Conservation (phyloP, 2,888 invertebrate genomes). For the Ferrisia virgata region DNA sequence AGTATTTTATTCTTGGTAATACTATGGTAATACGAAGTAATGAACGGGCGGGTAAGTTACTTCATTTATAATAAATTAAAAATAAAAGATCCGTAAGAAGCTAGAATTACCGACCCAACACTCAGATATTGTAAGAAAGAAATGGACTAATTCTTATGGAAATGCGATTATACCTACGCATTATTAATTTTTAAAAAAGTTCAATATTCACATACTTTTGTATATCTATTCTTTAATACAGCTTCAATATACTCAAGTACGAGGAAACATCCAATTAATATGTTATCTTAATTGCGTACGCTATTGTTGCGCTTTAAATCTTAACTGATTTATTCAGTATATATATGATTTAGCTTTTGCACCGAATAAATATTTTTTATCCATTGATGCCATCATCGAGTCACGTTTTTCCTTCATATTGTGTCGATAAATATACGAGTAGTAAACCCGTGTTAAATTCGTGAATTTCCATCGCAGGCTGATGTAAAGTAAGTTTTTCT, state of each 20-base stretch:
- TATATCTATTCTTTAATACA: not conserved
- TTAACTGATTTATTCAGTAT: not conserved
- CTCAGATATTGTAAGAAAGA: not conserved
- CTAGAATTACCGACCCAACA: too few species aligned
- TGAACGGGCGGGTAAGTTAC: too few species aligned
- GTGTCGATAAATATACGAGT: not conserved
- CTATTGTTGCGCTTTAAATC: not conserved
- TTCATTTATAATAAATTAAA: too few species aligned
- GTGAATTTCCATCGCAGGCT: not conserved
- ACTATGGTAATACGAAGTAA: too few species aligned
- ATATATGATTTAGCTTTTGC: not conserved
- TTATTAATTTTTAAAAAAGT: not conserved
- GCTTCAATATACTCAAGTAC: not conserved
- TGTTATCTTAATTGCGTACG: slow-evolving; percentile 4
- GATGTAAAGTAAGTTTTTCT: not conserved
- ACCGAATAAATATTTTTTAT: not conserved
- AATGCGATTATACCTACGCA: too few species aligned
- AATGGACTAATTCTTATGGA: not conserved
- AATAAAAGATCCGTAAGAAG: too few species aligned
- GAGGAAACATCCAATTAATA: slow-evolving; percentile 8
- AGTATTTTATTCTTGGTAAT: too few species aligned
- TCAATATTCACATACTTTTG: not conserved
- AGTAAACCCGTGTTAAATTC: not conserved
- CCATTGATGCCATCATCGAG: not conserved
- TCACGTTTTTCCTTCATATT: not conserved